These are phyloP conservation scores for Orthosia cruda DNA, from an alignment of 2,888 invertebrate species.

Conservation along the genomic window DNA sequence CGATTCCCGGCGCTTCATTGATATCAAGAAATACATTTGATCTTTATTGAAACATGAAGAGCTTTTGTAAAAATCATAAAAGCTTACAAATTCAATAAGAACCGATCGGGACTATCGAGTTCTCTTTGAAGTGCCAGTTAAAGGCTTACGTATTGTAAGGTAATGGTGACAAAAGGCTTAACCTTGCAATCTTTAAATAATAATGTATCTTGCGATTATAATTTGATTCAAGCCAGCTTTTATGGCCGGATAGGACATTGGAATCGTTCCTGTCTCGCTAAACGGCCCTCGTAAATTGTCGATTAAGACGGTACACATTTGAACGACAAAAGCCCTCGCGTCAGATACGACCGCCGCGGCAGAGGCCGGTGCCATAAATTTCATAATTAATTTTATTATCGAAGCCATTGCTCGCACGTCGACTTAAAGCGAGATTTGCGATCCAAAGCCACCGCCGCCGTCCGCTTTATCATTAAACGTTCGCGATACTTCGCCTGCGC, in stretches of 20 bases:
- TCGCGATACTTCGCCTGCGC: conserved; percentile 81
- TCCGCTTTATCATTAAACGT: conserved; percentile 87
- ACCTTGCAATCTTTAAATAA: conserved; percentile 72
- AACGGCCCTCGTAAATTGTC: conserved; percentile 84
- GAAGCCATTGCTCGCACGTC: conserved; percentile 85
- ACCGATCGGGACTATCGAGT: conserved; percentile 32
- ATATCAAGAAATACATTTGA: background rate
- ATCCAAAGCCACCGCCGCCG: conserved; percentile 84
- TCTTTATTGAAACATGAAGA: conserved; percentile 1
- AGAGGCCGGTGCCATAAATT: conserved; percentile 83
- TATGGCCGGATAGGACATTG: conserved; percentile 76
- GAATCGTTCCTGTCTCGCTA: conserved; percentile 74
- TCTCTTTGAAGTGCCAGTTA: conserved; percentile 49
- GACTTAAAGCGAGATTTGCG: conserved; percentile 88
- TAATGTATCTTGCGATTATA: conserved; percentile 78
- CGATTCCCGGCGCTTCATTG: background rate
- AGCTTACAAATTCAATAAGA: conserved; percentile 37
- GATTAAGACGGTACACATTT: conserved; percentile 86
- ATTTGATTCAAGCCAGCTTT: conserved; percentile 79
- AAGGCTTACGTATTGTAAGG: conserved; percentile 53
- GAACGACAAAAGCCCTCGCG: conserved; percentile 81
- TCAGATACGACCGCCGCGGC: conserved; percentile 77
- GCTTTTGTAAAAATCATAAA: conserved; percentile 33
- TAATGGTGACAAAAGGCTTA: conserved; percentile 68
- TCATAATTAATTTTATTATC: conserved; percentile 89